Base-by-base conservation (phyloP, 2,888 invertebrate genomes). In the Parnassius apollo region DNA sequence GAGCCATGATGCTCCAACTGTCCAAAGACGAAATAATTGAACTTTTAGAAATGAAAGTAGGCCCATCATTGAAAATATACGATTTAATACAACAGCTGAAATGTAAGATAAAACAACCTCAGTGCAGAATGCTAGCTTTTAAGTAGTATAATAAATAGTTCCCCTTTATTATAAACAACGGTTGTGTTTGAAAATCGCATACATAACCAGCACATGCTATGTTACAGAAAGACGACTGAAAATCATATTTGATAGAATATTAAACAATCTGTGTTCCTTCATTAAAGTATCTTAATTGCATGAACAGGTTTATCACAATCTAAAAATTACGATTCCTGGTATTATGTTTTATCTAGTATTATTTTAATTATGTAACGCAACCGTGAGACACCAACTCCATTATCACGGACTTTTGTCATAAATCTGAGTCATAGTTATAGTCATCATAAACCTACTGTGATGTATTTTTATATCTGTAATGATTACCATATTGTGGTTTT, bases 41-140 rank as follows among this genome's bases (percentile, higher is more conserved):
- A 75, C 91, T 98, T 68, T 95, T 98, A 35, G 96, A 97, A 71
- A 98, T 97, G 94, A 98, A 98, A 93, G 98, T 98, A 65, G 98
- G 98, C 1, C 98, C 98, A 9, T 97, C 98, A 18, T 86, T 98
- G 65, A 98, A 98, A 92, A 98, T 98, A 75, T 96, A 94, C 80
- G 97, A 98, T 91, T 93, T 98, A 70, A 96, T 98, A 78, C 96
- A 97, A 78, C 97, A 98, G 81, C 93, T 98, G 59, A 97, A 97
- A 91, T 95, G 95, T 83, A 96, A 96, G 93, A 94, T 96, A 68
- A 95, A 95, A 84, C 95, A 95, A 67, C 94, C 95, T 68, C 94
- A 95, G 79, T 94, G 94, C 76, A 91, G 89, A 83, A 71, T 84
- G 64, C 61, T 78, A 12, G 68, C 74, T 67, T 85, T 78, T 71